phyloP scores from a whole-genome alignment of 1,140 invertebrate genomes.

The Tachypleus tridentatus region DNA sequence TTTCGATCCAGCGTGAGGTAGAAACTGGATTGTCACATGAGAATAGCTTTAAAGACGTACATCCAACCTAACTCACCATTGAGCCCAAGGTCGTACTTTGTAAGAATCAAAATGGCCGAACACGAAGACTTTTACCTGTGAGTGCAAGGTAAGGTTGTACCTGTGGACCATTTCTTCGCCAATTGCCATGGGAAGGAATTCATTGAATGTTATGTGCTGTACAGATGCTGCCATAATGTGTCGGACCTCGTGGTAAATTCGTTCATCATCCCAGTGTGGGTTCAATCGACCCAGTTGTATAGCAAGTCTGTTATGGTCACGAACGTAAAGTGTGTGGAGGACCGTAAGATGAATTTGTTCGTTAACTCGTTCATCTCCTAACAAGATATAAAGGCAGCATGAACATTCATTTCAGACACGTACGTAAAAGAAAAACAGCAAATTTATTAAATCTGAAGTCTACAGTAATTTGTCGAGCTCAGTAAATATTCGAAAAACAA shows the following conservation, averaged over 20 bases:
- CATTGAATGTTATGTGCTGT: conserved; percentile 39
- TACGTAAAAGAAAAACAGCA: too few species aligned
- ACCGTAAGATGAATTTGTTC: conserved; percentile 38
- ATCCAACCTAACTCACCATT: too few species aligned
- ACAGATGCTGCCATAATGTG: conserved; percentile 37
- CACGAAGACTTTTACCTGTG: conserved; percentile 3
- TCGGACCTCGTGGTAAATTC: conserved; percentile 40
- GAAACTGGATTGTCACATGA: too few species aligned
- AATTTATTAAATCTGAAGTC: too few species aligned
- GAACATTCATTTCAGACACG: conserved; percentile 33
- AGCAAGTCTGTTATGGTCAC: conserved; percentile 52
- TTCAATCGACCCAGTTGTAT: conserved; percentile 53
- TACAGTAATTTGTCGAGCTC: too few species aligned
- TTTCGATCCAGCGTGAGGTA: too few species aligned
- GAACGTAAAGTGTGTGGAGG: conserved; percentile 38
- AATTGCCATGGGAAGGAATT: conserved; percentile 38
- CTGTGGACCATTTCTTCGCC: conserved; percentile 26
- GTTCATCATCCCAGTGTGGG: conserved; percentile 40
- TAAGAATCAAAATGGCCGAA: too few species aligned
- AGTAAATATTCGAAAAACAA: background rate
- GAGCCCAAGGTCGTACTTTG: too few species aligned
- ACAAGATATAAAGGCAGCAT: conserved; percentile 22
- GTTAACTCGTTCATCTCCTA: conserved; percentile 40
- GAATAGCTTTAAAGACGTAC: too few species aligned
- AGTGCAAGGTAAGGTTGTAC: conserved; percentile 22